Conservation (phyloP, 2,113 vertebrate genomes). For the Acanthochromis polyacanthus region DNA sequence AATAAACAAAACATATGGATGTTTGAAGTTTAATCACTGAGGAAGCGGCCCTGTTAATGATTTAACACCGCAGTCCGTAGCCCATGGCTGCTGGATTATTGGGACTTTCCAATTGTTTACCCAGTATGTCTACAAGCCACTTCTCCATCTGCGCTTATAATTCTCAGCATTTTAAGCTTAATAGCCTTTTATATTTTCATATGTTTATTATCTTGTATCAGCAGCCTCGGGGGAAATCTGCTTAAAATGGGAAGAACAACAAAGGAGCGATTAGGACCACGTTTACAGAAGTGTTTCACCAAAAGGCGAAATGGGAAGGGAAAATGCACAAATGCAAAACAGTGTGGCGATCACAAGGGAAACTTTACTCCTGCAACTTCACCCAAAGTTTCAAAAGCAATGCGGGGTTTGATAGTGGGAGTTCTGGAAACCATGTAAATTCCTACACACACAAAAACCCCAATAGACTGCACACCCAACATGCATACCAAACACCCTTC, state of each 20-base stretch:
- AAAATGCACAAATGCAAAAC: constrained; percentile 47
- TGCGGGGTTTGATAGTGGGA: neutral
- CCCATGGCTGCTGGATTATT: constrained; percentile 67
- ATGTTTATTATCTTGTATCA: constrained; percentile 72
- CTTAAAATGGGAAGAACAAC: constrained; percentile 62
- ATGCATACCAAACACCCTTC: constrained; percentile 29
- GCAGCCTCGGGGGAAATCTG: constrained; percentile 58
- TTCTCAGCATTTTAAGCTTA: constrained; percentile 63
- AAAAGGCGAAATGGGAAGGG: constrained; percentile 11
- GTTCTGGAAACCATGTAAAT: constrained; percentile 23
- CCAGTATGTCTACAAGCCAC: constrained; percentile 59
- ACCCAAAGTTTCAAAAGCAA: constrained; percentile 19
- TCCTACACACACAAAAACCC: neutral
- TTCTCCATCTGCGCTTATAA: constrained; percentile 49
- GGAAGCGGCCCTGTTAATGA: constrained; percentile 58
- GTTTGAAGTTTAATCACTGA: constrained; percentile 78
- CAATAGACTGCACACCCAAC: neutral
- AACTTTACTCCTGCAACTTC: constrained; percentile 32
- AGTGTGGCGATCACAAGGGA: constrained; percentile 29
- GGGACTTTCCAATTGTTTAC: constrained; percentile 64
- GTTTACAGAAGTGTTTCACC: constrained; percentile 43
- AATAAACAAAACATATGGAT: constrained; percentile 72
- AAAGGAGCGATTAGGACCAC: constrained; percentile 63
- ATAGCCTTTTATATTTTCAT: constrained; percentile 66
- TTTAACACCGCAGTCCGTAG: constrained; percentile 58